Evolutionary conservation across 1,140 invertebrate species (phyloP), one percentile per base, ranked within the genome.

Genomic region (Drosophila nannoptera): DNA sequence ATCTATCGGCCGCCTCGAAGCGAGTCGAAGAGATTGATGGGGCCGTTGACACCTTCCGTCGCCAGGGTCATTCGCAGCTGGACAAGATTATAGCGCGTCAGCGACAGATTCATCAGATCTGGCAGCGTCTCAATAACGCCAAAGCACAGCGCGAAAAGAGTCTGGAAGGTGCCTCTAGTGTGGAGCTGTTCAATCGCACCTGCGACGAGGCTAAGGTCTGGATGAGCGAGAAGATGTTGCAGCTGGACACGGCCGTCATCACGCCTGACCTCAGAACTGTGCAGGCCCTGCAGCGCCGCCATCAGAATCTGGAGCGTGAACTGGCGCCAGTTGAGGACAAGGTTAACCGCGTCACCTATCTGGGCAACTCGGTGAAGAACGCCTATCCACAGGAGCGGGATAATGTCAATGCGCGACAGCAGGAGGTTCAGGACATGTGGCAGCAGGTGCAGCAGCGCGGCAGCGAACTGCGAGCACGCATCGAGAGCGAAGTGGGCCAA

Each of bases 131-230:
- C 16, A 96, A 98, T 89, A 92, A 94, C 77, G 90, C 98, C 8
- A 97, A 97, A 88, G 93, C 94, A 11, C 94, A 97, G 78, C 97
- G 97, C 84, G 97, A 98, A 84, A 96, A 95, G 88, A 97, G 94
- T 72, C 87, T 99, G 2, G 95, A 98, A 89, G 97, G 97, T 5
- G 96, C 96, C 0, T 96, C 95, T 2, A 96, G 97, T 88, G 97
- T 99, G 69, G 97, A 99, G 89, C 90, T 99, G 5, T 99, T 99
- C 91, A 93, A 97, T 78, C 93, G 97, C 62, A 97, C 96, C 0
- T 98, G 97, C 89, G 96, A 97, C 77, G 97, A 98, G 88, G 96
- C 96, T 0, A 92, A 94, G 72, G 96, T 97, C 82, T 98, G 97
- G 97, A 98, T 98, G 96, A 90, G 93, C 14, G 97, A 98, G 89